These are phyloP conservation scores for Blennius ocellaris DNA, from an alignment of 2,113 vertebrate species.

Conservation along the genomic window DNA sequence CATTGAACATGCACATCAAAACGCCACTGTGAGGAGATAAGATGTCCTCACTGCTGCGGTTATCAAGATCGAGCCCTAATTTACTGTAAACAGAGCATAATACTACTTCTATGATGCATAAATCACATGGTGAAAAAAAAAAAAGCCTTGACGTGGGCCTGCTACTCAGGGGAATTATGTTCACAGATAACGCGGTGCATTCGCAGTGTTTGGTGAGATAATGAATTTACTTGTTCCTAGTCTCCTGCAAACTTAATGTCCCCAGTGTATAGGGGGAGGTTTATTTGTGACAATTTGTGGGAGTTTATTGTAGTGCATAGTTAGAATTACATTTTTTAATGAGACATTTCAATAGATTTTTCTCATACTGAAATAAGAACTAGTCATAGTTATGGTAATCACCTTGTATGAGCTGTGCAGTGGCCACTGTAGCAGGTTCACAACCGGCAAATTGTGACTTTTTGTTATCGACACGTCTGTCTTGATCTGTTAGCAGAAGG, in stretches of 20 bases:
- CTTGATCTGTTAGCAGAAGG: background rate
- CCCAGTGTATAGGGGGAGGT: conserved; percentile 42
- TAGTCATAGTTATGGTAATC: conserved; percentile 5
- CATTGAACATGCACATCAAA: conserved; percentile 38
- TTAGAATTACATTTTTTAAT: conserved; percentile 1
- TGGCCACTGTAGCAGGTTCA: conserved; percentile 21
- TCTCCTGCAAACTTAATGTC: conserved; percentile 32
- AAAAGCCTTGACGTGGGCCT: conserved; percentile 5
- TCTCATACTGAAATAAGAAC: background rate
- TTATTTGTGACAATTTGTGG: conserved; percentile 7
- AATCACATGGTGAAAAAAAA: conserved; percentile 40
- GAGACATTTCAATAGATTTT: conserved; percentile 20
- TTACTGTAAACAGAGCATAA: conserved; percentile 54
- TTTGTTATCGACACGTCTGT: conserved; percentile 1
- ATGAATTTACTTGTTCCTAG: conserved; percentile 22
- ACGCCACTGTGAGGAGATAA: conserved; percentile 43
- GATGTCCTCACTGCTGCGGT: conserved; percentile 38
- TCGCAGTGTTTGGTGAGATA: conserved; percentile 23
- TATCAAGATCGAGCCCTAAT: conserved; percentile 54
- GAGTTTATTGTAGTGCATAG: conserved; percentile 4
- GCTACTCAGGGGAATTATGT: background rate
- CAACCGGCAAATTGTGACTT: conserved; percentile 41
- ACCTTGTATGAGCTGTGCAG: background rate
- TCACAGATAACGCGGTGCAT: conserved; percentile 17
- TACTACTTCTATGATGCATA: conserved; percentile 20